Conservation (phyloP, 35 echinoderm and acorn worm genomes). For the Apostichopus parvimensis region DNA sequence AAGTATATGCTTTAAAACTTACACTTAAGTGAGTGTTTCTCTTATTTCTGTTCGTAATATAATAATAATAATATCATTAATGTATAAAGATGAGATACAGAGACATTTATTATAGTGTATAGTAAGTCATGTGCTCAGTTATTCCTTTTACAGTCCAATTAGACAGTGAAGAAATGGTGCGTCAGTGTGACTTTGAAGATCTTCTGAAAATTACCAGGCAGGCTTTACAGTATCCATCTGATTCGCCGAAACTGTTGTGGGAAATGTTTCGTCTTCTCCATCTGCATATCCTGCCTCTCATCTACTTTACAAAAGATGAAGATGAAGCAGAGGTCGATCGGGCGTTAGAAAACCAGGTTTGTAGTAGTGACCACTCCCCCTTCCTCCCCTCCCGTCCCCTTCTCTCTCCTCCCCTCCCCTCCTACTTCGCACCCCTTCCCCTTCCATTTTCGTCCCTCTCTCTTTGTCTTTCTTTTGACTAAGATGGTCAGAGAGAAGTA, state of each 20-base stretch:
- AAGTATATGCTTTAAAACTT: no score
- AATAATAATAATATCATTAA: no score
- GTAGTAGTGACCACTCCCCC: neutral
- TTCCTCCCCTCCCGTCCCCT: no score
- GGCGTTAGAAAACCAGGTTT: conserved; percentile 12
- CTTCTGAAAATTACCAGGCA: neutral
- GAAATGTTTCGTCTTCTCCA: conserved; percentile 27
- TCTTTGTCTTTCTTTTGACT: no score
- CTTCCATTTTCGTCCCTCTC: no score
- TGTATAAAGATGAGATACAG: no score
- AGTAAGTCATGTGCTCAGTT: neutral
- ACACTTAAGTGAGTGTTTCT: no score
- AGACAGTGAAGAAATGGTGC: conserved; percentile 30
- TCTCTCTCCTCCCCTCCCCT: no score
- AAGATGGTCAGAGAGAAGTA: no score
- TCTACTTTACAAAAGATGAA: conserved; percentile 1
- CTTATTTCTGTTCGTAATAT: neutral
- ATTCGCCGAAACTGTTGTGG: neutral
- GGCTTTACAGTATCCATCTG: neutral
- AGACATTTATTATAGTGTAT: no score
- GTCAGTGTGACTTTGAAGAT: conserved; percentile 24
- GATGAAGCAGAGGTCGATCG: conserved; percentile 7
- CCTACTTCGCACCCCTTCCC: no score
- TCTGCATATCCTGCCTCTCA: conserved; percentile 18
- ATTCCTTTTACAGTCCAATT: neutral